phyloP scores from a whole-genome alignment of 2,113 vertebrate species.

The Pelecanus crispus region DNA sequence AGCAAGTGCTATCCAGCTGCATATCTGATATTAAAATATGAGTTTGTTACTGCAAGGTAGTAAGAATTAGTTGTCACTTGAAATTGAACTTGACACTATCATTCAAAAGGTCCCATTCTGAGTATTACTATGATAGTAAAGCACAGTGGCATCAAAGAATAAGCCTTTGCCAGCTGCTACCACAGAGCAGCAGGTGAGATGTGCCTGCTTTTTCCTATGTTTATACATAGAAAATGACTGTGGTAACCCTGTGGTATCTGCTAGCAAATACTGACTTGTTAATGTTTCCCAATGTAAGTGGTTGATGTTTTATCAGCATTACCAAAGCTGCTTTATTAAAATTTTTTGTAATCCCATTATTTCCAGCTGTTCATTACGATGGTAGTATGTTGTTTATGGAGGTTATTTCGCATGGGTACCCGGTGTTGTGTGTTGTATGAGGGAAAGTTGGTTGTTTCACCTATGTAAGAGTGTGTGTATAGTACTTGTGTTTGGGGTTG shows the following conservation, averaged over 20 bases:
- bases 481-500: neutral
- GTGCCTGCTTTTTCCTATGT: neutral
- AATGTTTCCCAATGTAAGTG: neutral
- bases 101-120: neutral
- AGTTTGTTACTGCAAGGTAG: neutral
- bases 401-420: neutral
- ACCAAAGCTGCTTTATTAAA: neutral
- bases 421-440: neutral
- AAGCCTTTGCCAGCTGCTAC: neutral
- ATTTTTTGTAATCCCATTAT: neutral
- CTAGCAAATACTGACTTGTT: neutral
- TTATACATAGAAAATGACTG: neutral
- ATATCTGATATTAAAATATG: neutral
- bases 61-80: neutral
- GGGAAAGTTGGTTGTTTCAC: neutral
- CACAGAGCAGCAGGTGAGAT: conserved; percentile 3
- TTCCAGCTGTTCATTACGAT: conserved; percentile 2
- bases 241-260: neutral
- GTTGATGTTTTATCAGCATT: neutral
- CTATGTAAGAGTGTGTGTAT: neutral
- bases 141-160: neutral
- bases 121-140: neutral
- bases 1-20: neutral
- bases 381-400: neutral
- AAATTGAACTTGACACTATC: neutral